Percentiles rank a stretch among this genome's conserved stretches.
Evolutionary conservation across 2,888 invertebrate species (phyloP).

Genomic region (Odiellus spinosus): DNA sequence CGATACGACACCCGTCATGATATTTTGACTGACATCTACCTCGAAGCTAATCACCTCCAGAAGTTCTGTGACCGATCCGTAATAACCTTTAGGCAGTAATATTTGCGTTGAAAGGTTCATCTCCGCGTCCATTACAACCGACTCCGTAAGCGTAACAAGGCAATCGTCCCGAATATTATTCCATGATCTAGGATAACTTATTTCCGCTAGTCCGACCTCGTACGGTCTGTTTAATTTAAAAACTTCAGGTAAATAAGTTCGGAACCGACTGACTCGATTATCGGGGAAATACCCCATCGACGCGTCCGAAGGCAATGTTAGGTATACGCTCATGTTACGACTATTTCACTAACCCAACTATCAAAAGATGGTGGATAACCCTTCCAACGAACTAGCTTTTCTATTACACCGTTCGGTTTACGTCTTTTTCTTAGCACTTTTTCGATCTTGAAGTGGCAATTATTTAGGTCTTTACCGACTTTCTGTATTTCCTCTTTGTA

Average conservation of each 20-base stretch:
- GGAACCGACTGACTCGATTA: conserved; percentile 21
- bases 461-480: neutral
- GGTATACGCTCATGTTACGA: conserved; percentile 6
- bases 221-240: conserved; percentile 19
- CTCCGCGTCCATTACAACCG: too few species aligned
- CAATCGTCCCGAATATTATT: neutral
- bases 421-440: neutral
- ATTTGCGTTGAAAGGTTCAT: too few species aligned
- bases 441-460: neutral
- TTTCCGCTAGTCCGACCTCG: conserved; percentile 19
- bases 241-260: conserved; percentile 19
- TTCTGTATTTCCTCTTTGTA: conserved; percentile 4
- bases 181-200: conserved; percentile 13
- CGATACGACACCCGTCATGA: too few species aligned
- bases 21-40: too few species aligned
- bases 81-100: too few species aligned
- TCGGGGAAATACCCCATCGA: conserved; percentile 20
- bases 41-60: too few species aligned
- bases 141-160: too few species aligned
- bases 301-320: conserved; percentile 20
- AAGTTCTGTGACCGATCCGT: too few species aligned
- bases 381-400: too few species aligned
- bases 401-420: neutral
- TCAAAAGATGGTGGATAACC: too few species aligned
- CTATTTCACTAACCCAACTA: too few species aligned